Conservation (phyloP, 1,140 invertebrate genomes). For the Bombus affinis region DNA sequence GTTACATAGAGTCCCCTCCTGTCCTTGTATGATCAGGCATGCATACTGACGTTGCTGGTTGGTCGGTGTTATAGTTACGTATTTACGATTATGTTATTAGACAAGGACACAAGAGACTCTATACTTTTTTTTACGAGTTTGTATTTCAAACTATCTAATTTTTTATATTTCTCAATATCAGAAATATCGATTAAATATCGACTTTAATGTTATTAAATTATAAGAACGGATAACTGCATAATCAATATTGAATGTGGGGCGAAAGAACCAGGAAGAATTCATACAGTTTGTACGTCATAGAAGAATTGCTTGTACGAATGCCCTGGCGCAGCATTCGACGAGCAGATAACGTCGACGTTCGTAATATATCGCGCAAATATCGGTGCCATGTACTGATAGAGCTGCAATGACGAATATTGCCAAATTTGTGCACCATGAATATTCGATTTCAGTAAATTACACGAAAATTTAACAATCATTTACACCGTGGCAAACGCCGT, state of each 20-base stretch:
- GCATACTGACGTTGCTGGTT: too few relatives aligned
- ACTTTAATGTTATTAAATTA: background rate
- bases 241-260: background rate
- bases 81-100: too few relatives aligned
- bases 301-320: constrained; percentile 29
- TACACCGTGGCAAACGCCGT: background rate
- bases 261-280: constrained; percentile 5
- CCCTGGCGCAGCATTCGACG: constrained; percentile 67
- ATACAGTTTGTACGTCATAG: background rate
- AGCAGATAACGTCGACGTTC: constrained; percentile 70
- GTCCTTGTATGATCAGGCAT: too few relatives aligned
- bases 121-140: background rate
- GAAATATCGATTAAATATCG: background rate
- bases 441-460: constrained; percentile 75
- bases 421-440: constrained; percentile 78
- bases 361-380: constrained; percentile 73
- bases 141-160: background rate
- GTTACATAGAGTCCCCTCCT: too few relatives aligned
- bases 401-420: constrained; percentile 74
- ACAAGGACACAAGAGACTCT: too few relatives aligned
- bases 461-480: constrained; percentile 12
- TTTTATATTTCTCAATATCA: background rate
- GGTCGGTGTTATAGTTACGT: too few relatives aligned
- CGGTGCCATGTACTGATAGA: constrained; percentile 67
- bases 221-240: background rate